Evolutionary conservation across 2,888 invertebrate genomes (phyloP).

Genomic region (Brachypalpus laphriformis): DNA sequence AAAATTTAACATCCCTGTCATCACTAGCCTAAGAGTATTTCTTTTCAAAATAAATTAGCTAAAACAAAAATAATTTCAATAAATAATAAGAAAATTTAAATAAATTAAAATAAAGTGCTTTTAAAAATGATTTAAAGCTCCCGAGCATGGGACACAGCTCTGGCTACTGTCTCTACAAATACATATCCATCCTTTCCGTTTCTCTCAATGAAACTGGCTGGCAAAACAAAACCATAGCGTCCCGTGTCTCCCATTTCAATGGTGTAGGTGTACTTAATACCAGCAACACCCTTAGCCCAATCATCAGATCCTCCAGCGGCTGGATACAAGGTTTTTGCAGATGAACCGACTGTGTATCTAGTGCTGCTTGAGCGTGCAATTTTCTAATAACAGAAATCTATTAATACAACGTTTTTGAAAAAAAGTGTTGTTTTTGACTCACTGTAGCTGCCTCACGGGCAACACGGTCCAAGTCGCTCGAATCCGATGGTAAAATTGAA

Average conservation of each 20-base stretch:
- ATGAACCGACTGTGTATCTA: constrained; percentile 89
- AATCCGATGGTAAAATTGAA: constrained; percentile 87
- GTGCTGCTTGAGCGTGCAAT: constrained; percentile 86
- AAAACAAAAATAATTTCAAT: constrained; percentile 58
- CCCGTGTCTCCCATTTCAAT: constrained; percentile 94
- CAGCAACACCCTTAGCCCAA: constrained; percentile 93
- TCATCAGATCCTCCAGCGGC: constrained; percentile 94
- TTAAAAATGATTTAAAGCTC: constrained; percentile 21
- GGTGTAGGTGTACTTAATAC: constrained; percentile 94
- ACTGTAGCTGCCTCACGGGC: constrained; percentile 88
- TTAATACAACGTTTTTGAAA: background rate
- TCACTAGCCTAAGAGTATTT: constrained; percentile 21
- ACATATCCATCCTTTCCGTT: constrained; percentile 90
- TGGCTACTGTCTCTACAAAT: constrained; percentile 87
- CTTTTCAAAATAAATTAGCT: constrained; percentile 35
- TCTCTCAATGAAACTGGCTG: constrained; percentile 89
- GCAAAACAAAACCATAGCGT: constrained; percentile 92
- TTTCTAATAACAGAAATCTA: constrained; percentile 81
- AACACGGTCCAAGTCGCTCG: constrained; percentile 87
- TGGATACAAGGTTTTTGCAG: constrained; percentile 90
- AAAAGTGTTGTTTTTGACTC: constrained; percentile 73
- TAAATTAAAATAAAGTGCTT: constrained; percentile 10
- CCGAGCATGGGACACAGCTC: constrained; percentile 82
- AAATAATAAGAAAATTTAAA: constrained; percentile 48
- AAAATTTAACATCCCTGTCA: constrained; percentile 1